These are phyloP conservation scores for Poeciliopsis paucimaculata DNA, from an alignment of 2,797 vertebrate species.

Conservation along the genomic window DNA sequence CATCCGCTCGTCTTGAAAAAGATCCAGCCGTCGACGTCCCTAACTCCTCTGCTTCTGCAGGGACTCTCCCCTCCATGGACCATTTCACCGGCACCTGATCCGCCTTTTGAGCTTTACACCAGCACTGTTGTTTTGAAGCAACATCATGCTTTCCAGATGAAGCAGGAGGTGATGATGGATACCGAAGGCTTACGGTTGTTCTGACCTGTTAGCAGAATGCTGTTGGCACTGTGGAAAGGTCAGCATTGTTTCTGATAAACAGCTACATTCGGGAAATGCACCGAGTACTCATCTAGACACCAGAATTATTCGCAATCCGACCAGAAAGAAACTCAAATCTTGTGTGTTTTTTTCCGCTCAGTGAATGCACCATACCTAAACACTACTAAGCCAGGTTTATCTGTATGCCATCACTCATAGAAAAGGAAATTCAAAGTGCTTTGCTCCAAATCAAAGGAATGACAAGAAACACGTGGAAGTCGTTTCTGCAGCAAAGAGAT, in stretches of 20 bases:
- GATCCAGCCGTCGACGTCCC: neutral
- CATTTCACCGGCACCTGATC: slow-evolving; percentile 73
- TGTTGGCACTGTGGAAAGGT: slow-evolving; percentile 34
- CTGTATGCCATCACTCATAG: neutral
- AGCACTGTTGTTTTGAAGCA: slow-evolving; percentile 20
- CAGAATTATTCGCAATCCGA: neutral
- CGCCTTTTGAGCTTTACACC: neutral
- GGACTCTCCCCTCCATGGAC: slow-evolving; percentile 72
- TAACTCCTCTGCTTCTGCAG: slow-evolving; percentile 44
- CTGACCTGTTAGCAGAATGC: neutral
- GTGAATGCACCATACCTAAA: neutral
- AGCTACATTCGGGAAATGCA: neutral
- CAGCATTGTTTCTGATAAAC: slow-evolving; percentile 6
- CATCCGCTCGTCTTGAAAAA: neutral
- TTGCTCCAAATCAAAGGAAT: neutral
- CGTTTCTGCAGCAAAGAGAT: neutral
- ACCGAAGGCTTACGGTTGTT: slow-evolving; percentile 6
- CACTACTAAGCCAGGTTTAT: neutral
- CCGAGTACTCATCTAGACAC: neutral
- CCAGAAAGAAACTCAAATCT: neutral
- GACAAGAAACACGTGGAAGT: neutral
- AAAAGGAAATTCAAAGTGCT: neutral
- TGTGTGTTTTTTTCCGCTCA: neutral
- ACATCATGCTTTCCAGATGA: neutral
- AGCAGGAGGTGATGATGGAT: neutral